phyloP scores from a whole-genome alignment of 2,888 invertebrate species.

The Endomychus coccineus region DNA sequence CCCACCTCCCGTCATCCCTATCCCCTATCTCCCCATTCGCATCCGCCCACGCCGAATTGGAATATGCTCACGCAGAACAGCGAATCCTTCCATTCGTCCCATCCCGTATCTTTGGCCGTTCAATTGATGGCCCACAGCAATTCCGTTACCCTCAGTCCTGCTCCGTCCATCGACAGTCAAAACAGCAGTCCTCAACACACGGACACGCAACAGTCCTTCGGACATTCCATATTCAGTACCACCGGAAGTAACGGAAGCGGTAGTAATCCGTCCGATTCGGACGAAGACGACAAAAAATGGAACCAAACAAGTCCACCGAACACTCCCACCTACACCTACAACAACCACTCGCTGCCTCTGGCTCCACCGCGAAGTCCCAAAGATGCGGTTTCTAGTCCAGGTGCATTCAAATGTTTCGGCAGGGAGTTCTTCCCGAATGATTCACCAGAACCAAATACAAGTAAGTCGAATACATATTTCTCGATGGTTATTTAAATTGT shows the following conservation, averaged over 20 bases:
- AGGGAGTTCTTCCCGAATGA: constrained; percentile 74
- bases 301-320: constrained; percentile 47
- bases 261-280: constrained; percentile 75
- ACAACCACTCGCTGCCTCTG: constrained; percentile 40
- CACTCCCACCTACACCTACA: constrained; percentile 44
- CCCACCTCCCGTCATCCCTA: constrained; percentile 68
- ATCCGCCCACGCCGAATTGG: constrained; percentile 76
- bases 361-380: constrained; percentile 58
- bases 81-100: constrained; percentile 38
- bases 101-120: constrained; percentile 56
- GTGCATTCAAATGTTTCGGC: constrained; percentile 45
- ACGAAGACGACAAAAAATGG: constrained; percentile 58
- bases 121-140: constrained; percentile 70
- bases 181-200: constrained; percentile 78
- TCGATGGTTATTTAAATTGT: not conserved
- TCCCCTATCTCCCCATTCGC: constrained; percentile 73
- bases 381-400: constrained; percentile 44
- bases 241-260: constrained; percentile 45
- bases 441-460: constrained; percentile 79
- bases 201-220: constrained; percentile 46
- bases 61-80: constrained; percentile 41
- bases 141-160: constrained; percentile 85
- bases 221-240: constrained; percentile 42
- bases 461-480: constrained; percentile 50
- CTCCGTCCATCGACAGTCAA: constrained; percentile 81